Base-by-base conservation (phyloP, 2,113 vertebrate species). In the Salminus brasiliensis region DNA sequence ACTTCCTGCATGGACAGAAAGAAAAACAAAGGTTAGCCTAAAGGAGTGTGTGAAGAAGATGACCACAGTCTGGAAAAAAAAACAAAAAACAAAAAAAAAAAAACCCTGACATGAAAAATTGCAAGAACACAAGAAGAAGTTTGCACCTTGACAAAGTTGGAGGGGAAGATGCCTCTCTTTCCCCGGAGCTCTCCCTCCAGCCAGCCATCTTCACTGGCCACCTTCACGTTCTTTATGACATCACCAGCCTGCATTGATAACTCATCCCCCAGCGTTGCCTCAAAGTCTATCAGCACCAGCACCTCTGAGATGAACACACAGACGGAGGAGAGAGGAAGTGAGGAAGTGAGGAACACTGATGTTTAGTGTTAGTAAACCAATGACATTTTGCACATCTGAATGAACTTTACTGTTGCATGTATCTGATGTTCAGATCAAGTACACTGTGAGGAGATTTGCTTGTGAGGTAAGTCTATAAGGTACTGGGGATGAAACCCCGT, bases 251-350 rank as follows among this genome's bases (percentile, higher is more conserved):
- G 87, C 30, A 93, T 60, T 15, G 84, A 92, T 71, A 96, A 47
- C 89, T 96, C 94, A 63, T 93, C 93, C 3, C 52, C 84, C 74
- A 87, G 85, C 74, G 87, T 91, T 32, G 92, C 92, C 62, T 90
- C 85, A 55, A 95, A 96, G 88, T 92, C 90, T 1, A 92, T 66
- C 78, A 96, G 90, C 71, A 93, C 94, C 81, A 96, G 89, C 79
- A 94, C 93, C 91, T 96, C 95, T 93, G 55, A 68, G 39, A 73
- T 18, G 30, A 2, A 18, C 30, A 18, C 13, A 60, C 57, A n/a
- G n/a, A n/a, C n/a, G n/a, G n/a, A n/a, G 21, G 2, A 36, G 21
- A 66, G 21, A 18, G 23, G 1, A 10, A 55, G 9, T n/a, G 21
- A 6, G 18, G 5, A 15, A 53, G 3, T 4, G 1, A 1, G 3